A percentile compares a stretch with the other conserved stretches of the same genome.
These are phyloP conservation scores for Pollimyrus isidori DNA, from an alignment of 2,113 vertebrate genomes.

Conservation along the genomic window DNA sequence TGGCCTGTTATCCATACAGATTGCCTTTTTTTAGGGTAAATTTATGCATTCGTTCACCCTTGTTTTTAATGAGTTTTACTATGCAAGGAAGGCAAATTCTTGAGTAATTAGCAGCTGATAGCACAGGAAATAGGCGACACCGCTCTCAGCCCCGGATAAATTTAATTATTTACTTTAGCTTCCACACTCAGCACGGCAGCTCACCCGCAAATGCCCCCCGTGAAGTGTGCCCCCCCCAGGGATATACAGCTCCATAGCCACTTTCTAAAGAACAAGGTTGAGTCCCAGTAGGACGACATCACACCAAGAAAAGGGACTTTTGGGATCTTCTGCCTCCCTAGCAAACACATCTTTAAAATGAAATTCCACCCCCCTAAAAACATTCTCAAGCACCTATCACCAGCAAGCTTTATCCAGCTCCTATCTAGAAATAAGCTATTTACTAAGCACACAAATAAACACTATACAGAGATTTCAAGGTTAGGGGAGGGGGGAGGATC, in stretches of 20 bases:
- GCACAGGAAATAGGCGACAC: not conserved
- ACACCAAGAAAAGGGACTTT: not conserved
- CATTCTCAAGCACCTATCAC: not conserved
- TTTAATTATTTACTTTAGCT: not conserved
- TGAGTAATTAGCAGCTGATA: constrained; percentile 15
- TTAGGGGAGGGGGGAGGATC: not conserved
- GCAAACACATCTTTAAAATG: not conserved
- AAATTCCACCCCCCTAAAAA: not conserved
- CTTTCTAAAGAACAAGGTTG: not conserved
- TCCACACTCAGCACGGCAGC: not conserved
- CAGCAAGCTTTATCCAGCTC: not conserved
- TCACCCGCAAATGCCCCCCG: not conserved
- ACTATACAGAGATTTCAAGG: not conserved
- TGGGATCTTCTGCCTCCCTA: not conserved
- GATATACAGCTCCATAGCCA: not conserved
- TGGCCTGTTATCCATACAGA: constrained; percentile 9
- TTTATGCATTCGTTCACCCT: not conserved
- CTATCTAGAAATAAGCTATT: not conserved
- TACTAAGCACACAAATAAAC: not conserved
- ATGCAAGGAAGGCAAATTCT: constrained; percentile 2
- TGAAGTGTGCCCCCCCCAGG: not conserved
- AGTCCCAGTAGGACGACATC: not conserved
- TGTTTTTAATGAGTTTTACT: constrained; percentile 5
- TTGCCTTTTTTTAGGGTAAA: constrained; percentile 3
- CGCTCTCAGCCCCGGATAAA: not conserved